phyloP scores from a whole-genome alignment of 2,797 vertebrate genomes.

The Pseudocheirus occidentalis region DNA sequence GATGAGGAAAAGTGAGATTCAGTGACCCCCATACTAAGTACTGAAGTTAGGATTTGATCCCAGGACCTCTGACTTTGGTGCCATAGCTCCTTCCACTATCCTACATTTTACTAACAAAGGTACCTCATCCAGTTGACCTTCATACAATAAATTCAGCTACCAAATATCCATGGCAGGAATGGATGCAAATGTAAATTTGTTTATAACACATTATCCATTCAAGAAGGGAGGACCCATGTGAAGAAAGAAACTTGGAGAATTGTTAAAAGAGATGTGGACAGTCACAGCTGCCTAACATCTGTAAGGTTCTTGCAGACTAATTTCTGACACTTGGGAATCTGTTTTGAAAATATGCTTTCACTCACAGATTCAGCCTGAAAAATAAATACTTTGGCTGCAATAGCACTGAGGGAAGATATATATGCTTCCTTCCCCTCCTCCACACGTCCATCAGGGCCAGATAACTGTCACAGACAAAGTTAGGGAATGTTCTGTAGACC shows the following conservation, averaged over 20 bases:
- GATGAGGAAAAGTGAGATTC: background rate
- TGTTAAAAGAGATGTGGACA: background rate
- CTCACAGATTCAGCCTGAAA: background rate
- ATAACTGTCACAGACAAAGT: background rate
- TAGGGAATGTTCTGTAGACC: background rate
- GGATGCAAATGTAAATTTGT: background rate
- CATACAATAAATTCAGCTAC: background rate
- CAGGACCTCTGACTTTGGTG: background rate
- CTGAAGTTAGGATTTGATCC: background rate
- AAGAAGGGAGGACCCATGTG: background rate
- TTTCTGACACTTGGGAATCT: background rate
- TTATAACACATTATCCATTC: background rate
- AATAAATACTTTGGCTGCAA: background rate
- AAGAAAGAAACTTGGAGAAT: background rate
- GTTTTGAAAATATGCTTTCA: background rate
- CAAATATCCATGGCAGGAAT: background rate
- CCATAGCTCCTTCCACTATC: background rate
- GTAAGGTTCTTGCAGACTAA: background rate
- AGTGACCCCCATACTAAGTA: background rate
- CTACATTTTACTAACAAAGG: background rate
- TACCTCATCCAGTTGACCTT: background rate
- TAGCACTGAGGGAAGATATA: background rate
- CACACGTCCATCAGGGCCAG: background rate
- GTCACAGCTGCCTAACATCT: background rate
- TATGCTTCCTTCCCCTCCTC: background rate